Conservation (phyloP, 2,888 invertebrate species). For the Auanema freiburgensis region DNA sequence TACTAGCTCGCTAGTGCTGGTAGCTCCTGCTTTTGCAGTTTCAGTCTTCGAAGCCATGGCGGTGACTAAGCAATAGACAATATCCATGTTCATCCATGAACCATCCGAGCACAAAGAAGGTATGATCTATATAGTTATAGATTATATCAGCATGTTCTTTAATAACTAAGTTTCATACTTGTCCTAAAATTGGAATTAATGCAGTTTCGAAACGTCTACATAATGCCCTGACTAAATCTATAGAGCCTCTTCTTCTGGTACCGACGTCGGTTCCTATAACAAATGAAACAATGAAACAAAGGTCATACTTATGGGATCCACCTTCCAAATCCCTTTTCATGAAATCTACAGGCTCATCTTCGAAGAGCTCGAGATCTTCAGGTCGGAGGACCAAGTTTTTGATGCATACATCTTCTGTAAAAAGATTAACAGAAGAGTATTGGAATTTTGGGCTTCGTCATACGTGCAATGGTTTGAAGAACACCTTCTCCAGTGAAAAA, state of each 20-base stretch:
- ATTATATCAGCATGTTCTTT: neutral
- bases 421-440: slow-evolving; percentile 68
- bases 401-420: slow-evolving; percentile 87
- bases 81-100: slow-evolving; percentile 83
- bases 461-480: slow-evolving; percentile 42
- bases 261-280: slow-evolving; percentile 81
- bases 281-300: slow-evolving; percentile 11
- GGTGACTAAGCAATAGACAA: slow-evolving; percentile 92
- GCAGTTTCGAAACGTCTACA: slow-evolving; percentile 80
- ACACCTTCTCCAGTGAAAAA: slow-evolving; percentile 51
- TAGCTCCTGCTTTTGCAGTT: slow-evolving; percentile 73
- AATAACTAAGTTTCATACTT: neutral
- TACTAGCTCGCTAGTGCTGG: slow-evolving; percentile 51
- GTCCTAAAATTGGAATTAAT: slow-evolving; percentile 42
- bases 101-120: slow-evolving; percentile 46
- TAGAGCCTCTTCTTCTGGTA: slow-evolving; percentile 90
- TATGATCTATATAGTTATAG: slow-evolving; percentile 25
- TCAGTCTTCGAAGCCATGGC: slow-evolving; percentile 87
- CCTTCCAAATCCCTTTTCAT: slow-evolving; percentile 95
- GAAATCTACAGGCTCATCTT: slow-evolving; percentile 97
- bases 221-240: slow-evolving; percentile 90
- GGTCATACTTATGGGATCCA: neutral
- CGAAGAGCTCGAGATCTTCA: slow-evolving; percentile 92
- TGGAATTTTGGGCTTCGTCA: neutral
- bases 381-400: slow-evolving; percentile 95